A percentile compares a stretch with the other conserved stretches of the same genome.
Evolutionary conservation across 53 echinoderm and acorn worm species (phyloP).

Genomic region (Luidia sarsii): DNA sequence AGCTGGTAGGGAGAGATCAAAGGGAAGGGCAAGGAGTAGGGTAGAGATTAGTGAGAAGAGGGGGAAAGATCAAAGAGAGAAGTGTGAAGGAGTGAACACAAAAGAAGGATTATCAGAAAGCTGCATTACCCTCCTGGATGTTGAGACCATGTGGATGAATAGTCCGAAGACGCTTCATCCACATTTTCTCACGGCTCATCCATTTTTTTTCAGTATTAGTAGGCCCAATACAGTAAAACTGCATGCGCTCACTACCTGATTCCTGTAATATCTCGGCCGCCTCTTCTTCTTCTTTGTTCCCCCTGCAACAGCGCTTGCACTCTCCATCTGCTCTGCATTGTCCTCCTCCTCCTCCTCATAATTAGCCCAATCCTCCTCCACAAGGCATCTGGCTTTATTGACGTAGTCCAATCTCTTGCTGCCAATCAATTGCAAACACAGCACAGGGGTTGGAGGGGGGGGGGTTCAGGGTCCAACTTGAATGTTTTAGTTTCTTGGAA

Average conservation of each 20-base stretch:
- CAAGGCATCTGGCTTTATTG: slow-evolving; percentile 65
- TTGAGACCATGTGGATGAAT: too few relatives aligned
- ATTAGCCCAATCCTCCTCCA: slow-evolving; percentile 65
- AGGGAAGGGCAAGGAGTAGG: too few relatives aligned
- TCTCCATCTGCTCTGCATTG: slow-evolving; percentile 42
- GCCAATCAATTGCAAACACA: not conserved
- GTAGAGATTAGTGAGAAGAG: too few relatives aligned
- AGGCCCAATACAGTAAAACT: not conserved
- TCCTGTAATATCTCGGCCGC: slow-evolving; percentile 50
- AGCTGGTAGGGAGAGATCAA: too few relatives aligned
- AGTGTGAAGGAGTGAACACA: too few relatives aligned
- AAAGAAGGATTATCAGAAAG: too few relatives aligned
- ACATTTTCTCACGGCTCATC: not conserved
- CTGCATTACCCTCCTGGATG: too few relatives aligned
- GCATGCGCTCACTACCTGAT: too few relatives aligned
- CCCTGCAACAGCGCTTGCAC: not conserved
- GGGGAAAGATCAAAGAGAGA: too few relatives aligned
- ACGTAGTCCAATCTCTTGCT: slow-evolving; percentile 62
- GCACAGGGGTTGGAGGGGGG: not conserved
- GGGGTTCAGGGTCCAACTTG: too few relatives aligned
- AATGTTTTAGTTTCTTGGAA: too few relatives aligned
- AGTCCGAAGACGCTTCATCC: too few relatives aligned
- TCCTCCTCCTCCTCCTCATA: slow-evolving; percentile 44
- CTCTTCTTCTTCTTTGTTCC: slow-evolving; percentile 16
- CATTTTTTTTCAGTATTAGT: not conserved